These are phyloP conservation scores for human DNA, from an alignment of 2,113 vertebrate genomes.

Conservation along the genomic window DNA sequence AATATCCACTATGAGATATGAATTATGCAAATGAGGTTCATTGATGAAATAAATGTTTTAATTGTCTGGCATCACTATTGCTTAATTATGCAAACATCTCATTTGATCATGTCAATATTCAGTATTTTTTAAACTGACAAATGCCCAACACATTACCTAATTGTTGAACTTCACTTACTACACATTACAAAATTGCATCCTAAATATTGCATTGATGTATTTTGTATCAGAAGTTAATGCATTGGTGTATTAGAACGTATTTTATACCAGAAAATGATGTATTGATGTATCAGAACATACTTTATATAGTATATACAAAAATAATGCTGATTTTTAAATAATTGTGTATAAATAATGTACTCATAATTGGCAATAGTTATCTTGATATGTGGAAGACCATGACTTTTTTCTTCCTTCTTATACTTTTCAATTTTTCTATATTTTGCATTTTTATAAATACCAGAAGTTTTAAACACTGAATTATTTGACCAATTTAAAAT, in stretches of 20 bases:
- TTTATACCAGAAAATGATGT: background rate
- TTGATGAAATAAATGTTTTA: conserved; percentile 1
- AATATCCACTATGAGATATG: conserved; percentile 37
- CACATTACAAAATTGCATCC: conserved; percentile 10
- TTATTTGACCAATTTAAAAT: conserved; percentile 29
- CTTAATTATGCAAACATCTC: conserved; percentile 3
- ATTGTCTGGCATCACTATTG: background rate
- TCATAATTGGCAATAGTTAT: background rate
- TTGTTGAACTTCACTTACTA: background rate
- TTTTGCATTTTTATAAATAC: background rate
- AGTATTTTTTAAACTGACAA: conserved; percentile 12
- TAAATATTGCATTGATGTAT: background rate
- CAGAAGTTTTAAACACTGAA: background rate
- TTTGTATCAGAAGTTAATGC: background rate
- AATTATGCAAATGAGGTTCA: background rate
- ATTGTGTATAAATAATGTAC: background rate
- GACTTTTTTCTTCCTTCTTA: background rate
- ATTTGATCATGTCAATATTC: background rate
- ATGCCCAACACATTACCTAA: background rate
- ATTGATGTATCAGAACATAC: background rate
- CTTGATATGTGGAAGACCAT: background rate
- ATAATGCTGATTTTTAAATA: background rate
- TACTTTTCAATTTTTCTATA: background rate
- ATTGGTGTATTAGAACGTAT: background rate
- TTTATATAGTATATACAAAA: background rate